Evolutionary conservation across 2,888 invertebrate genomes (phyloP).

Genomic region (Andrena hattorfiana): DNA sequence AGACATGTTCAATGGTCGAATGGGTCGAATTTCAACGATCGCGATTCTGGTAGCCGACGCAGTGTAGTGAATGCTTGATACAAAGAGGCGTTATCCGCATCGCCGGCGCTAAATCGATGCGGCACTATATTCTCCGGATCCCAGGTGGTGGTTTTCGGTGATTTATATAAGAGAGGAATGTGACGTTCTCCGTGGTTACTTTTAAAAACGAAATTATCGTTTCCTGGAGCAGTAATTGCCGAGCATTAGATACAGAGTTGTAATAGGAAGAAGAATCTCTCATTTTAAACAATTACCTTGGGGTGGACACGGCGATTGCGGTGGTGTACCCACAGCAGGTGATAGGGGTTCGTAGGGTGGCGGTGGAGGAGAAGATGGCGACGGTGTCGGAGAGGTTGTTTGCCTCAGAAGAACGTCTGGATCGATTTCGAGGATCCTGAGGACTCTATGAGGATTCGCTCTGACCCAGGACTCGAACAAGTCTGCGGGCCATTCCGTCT

Average conservation of each 20-base stretch:
- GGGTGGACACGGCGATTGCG: slow-evolving; percentile 85
- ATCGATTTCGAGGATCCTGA: slow-evolving; percentile 91
- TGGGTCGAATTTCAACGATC: slow-evolving; percentile 88
- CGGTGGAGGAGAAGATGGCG: slow-evolving; percentile 82
- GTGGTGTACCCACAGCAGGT: slow-evolving; percentile 84
- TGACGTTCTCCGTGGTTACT: slow-evolving; percentile 73
- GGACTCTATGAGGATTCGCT: slow-evolving; percentile 90
- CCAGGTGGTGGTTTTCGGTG: slow-evolving; percentile 73
- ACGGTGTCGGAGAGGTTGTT: slow-evolving; percentile 79
- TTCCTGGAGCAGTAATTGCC: slow-evolving; percentile 56
- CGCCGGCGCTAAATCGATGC: slow-evolving; percentile 90
- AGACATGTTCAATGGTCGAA: slow-evolving; percentile 84
- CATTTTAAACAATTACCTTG: slow-evolving; percentile 67
- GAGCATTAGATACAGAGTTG: background rate
- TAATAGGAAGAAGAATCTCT: too few relatives aligned
- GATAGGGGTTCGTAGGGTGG: slow-evolving; percentile 86
- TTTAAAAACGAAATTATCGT: slow-evolving; percentile 84
- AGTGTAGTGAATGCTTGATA: slow-evolving; percentile 86
- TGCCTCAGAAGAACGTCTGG: slow-evolving; percentile 85
- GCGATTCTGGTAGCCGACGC: slow-evolving; percentile 88
- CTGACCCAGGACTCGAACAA: slow-evolving; percentile 89
- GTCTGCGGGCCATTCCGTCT: slow-evolving; percentile 88
- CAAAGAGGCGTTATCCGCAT: slow-evolving; percentile 88
- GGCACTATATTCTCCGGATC: slow-evolving; percentile 78
- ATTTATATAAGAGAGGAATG: slow-evolving; percentile 68